These are phyloP conservation scores for Drosophila sp. DNA, from an alignment of 1,140 invertebrate species.

Conservation along the genomic window DNA sequence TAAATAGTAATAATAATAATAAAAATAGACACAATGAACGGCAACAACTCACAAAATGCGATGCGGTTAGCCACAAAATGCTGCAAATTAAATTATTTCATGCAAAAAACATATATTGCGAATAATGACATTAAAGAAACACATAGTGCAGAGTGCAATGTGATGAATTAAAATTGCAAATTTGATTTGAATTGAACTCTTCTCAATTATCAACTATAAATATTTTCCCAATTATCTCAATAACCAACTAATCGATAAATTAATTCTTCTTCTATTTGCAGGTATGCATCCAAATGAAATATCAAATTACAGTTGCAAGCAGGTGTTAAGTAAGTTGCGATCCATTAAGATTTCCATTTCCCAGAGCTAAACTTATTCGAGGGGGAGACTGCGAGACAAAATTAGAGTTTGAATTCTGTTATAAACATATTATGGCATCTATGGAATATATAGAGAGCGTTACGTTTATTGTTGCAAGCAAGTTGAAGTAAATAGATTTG, in stretches of 20 bases:
- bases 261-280: slow-evolving; percentile 39
- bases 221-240: not conserved
- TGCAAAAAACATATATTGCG: slow-evolving; percentile 23
- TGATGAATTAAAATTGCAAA: slow-evolving; percentile 11
- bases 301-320: not conserved
- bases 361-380: not conserved
- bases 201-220: slow-evolving; percentile 5
- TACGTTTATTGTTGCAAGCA: not conserved
- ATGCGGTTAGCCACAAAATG: slow-evolving; percentile 69
- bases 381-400: too few relatives aligned
- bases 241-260: not conserved
- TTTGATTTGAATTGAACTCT: not conserved
- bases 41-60: slow-evolving; percentile 28
- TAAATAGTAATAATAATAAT: slow-evolving; percentile 24
- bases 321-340: not conserved
- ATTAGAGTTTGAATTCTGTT: too few relatives aligned
- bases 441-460: too few relatives aligned
- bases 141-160: not conserved
- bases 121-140: slow-evolving; percentile 46
- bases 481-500: slow-evolving; percentile 19
- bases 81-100: slow-evolving; percentile 71
- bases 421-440: too few relatives aligned
- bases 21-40: slow-evolving; percentile 15
- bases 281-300: slow-evolving; percentile 40
- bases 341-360: not conserved